Percentiles rank a stretch among this genome's conserved stretches.
Conservation (phyloP, 2,797 vertebrate species). For the Oreochromis mossambicus region DNA sequence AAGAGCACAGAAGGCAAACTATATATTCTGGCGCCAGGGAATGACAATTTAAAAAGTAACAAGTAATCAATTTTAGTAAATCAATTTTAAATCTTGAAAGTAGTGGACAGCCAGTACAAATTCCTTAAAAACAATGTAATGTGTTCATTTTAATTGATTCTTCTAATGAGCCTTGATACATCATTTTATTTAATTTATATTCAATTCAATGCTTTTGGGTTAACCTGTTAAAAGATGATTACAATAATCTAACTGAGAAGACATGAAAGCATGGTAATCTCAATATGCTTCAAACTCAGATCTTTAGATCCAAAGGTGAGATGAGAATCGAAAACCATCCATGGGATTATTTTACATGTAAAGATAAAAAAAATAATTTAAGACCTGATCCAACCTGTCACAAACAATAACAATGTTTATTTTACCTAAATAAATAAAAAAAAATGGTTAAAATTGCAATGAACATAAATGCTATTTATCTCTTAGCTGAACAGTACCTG, state of each 20-base stretch:
- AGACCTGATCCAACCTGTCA: background rate
- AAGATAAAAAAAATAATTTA: background rate
- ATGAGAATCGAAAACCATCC: rapidly evolving
- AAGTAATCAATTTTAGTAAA: background rate
- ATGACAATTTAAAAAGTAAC: rapidly evolving
- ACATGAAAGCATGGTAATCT: background rate
- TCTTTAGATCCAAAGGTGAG: background rate
- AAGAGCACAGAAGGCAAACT: background rate
- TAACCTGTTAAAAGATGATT: background rate
- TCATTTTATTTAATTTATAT: rapidly evolving
- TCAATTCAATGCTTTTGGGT: background rate
- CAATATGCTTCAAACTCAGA: background rate
- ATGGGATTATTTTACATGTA: background rate
- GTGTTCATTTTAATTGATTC: rapidly evolving
- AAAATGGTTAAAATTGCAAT: background rate
- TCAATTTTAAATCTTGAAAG: background rate
- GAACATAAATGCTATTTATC: background rate
- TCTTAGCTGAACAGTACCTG: constrained; percentile 46
- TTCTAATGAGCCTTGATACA: rapidly evolving
- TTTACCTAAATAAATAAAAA: background rate
- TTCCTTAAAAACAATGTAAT: background rate
- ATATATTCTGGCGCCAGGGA: rapidly evolving
- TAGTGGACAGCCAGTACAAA: background rate
- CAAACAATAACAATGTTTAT: rapidly evolving
- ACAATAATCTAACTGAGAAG: background rate